Base-by-base conservation (phyloP, 1,140 invertebrate species). In the Hylaeus volcanicus region DNA sequence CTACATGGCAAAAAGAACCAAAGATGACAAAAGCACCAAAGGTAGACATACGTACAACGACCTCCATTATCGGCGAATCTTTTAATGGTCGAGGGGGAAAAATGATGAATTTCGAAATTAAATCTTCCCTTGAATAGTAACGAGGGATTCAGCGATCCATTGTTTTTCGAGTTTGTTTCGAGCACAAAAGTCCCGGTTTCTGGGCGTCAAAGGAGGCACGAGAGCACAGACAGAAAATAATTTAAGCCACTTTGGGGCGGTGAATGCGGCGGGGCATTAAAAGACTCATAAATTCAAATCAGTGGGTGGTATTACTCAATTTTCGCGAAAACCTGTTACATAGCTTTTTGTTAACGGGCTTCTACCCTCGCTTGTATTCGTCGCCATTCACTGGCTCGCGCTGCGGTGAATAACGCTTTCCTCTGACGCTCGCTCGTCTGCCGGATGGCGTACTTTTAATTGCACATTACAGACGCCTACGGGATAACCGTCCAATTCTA, bases 341-440 rank as follows among this genome's bases (percentile, higher is more conserved):
- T 91, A 88, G 89, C 84, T 90, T 90, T 89, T 86, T 90, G 90
- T 91, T 91, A 91, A 89, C 87, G 77, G 77, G 73, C 68, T 79
- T 66, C 43, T 64, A 55, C 53, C 60, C 43, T 51, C 75, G 45
- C 39, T 26, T 55, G 43, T 75, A 66, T 55, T 78, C 81, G 70
- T 71, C 68, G 60, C 81, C 76, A 75, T 83, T 83, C 84, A 81
- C 81, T 60, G 78, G 70, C 65, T n/a, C 68, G 68, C 26, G 68
- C 76, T 26, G n/a, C 39, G 39, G 26, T 11, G 43, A 37, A 53
- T 66, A 64, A 61, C 70, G 41, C 63, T 74, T 82, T 74, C 26
- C 78, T 74, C 58, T 48, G 51, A n/a, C 41, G 60, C 39, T 56
- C 5, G 60, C 60, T 51, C 65, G 70, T 61, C 41, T 37, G 51